A percentile compares a stretch with the other conserved stretches of the same genome.
Evolutionary conservation across 2,888 invertebrate species (phyloP).

Genomic region (Cecidostiba fungosa): DNA sequence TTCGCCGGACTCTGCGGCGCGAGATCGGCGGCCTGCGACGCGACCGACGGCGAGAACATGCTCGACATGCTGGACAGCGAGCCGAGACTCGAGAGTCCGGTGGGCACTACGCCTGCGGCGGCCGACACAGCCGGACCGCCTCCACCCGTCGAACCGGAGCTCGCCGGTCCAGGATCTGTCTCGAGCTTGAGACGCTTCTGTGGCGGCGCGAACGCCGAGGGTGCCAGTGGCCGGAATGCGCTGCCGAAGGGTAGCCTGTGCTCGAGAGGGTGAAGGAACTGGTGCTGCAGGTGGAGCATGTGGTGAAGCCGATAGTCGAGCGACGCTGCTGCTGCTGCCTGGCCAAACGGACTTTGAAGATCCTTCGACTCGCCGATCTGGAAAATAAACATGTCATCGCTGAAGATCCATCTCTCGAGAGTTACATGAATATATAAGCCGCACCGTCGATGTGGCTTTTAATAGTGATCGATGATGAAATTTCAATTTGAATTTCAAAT

Average conservation of each 20-base stretch:
- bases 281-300: slow-evolving; percentile 87
- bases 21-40: slow-evolving; percentile 70
- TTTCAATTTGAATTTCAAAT: slow-evolving; percentile 14
- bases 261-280: slow-evolving; percentile 86
- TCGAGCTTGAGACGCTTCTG: slow-evolving; percentile 82
- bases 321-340: slow-evolving; percentile 83
- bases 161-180: slow-evolving; percentile 73
- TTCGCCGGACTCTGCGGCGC: slow-evolving; percentile 77
- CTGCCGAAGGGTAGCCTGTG: slow-evolving; percentile 84
- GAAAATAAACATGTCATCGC: not conserved
- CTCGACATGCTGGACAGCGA: slow-evolving; percentile 78
- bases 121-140: not conserved
- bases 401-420: not conserved
- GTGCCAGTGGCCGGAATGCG: slow-evolving; percentile 83
- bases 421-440: too few relatives aligned
- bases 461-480: not conserved
- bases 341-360: slow-evolving; percentile 84
- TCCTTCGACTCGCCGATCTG: slow-evolving; percentile 81
- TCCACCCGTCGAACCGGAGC: not conserved
- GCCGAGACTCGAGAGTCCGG: slow-evolving; percentile 76
- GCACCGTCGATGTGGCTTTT: not conserved
- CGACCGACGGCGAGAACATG: slow-evolving; percentile 77
- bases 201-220: slow-evolving; percentile 87
- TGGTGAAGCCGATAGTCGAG: slow-evolving; percentile 85
- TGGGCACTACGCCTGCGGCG: slow-evolving; percentile 67